phyloP scores from a whole-genome alignment of 1,140 invertebrate species.

The Neodiprion pinetum region DNA sequence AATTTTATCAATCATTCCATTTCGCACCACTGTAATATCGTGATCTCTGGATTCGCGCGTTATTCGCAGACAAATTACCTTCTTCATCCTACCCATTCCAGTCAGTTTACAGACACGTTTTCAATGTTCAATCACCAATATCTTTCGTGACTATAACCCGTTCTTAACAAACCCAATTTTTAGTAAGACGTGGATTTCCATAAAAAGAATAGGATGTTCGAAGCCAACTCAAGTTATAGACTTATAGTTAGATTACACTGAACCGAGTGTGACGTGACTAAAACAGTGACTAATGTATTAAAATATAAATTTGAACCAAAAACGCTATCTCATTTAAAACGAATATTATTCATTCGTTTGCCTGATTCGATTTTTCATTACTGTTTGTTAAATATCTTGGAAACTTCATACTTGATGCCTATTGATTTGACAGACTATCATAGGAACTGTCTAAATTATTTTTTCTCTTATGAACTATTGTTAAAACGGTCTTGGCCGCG shows the following conservation, averaged over 20 bases:
- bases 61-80: no score
- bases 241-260: no score
- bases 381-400: background rate
- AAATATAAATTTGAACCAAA: background rate
- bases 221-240: background rate
- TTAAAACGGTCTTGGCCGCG: background rate
- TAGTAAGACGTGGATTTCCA: no score
- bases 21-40: no score
- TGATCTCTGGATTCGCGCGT: no score
- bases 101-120: no score
- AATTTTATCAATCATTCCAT: background rate
- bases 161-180: no score
- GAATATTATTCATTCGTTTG: background rate
- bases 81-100: no score
- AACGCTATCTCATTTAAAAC: background rate
- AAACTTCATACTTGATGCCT: background rate
- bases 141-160: no score
- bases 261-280: no score
- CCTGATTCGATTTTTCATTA: background rate
- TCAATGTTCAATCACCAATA: no score
- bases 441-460: background rate
- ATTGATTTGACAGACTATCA: background rate
- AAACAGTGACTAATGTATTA: no score
- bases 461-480: background rate
- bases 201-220: background rate